These are phyloP conservation scores for Lampris megalopsis DNA, from an alignment of 2,113 vertebrate species.

Conservation along the genomic window DNA sequence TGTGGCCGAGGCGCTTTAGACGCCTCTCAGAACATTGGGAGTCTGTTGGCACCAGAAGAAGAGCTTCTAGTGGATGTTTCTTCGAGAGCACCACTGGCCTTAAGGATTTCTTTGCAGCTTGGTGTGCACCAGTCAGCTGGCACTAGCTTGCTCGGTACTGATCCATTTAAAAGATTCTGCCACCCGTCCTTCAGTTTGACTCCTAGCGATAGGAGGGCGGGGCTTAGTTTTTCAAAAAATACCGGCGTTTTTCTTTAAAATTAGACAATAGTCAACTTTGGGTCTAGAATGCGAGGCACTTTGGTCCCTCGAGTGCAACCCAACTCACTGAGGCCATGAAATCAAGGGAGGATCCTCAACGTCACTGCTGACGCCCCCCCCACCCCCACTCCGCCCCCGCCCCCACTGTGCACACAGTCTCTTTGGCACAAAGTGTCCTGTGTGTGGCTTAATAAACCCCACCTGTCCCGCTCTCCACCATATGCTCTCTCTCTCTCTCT, in stretches of 20 bases:
- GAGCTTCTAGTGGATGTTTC: too few relatives aligned
- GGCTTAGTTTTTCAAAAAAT: too few relatives aligned
- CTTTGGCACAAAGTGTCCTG: constrained; percentile 75
- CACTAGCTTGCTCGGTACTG: too few relatives aligned
- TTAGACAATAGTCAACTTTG: constrained; percentile 45
- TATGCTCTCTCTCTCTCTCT: constrained; percentile 67
- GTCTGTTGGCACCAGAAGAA: too few relatives aligned
- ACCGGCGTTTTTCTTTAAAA: neutral
- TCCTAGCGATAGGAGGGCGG: too few relatives aligned
- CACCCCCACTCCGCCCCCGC: constrained; percentile 18
- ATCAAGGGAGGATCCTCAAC: constrained; percentile 40
- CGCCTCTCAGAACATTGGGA: too few relatives aligned
- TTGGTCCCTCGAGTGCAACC: constrained; percentile 27
- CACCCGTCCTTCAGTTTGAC: too few relatives aligned
- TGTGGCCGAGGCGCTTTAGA: too few relatives aligned
- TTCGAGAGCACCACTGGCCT: too few relatives aligned
- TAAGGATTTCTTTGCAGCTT: too few relatives aligned
- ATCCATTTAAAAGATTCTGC: too few relatives aligned
- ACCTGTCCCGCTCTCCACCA: constrained; percentile 65
- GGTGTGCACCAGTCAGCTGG: too few relatives aligned
- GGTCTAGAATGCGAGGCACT: constrained; percentile 4
- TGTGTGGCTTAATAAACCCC: constrained; percentile 69
- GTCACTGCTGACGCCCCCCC: constrained; percentile 40
- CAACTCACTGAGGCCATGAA: constrained; percentile 41
- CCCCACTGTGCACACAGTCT: constrained; percentile 74